Evolutionary conservation across 1,140 invertebrate species (phyloP), one percentile per base, ranked within the genome.

Genomic region (Conus betulinus): DNA sequence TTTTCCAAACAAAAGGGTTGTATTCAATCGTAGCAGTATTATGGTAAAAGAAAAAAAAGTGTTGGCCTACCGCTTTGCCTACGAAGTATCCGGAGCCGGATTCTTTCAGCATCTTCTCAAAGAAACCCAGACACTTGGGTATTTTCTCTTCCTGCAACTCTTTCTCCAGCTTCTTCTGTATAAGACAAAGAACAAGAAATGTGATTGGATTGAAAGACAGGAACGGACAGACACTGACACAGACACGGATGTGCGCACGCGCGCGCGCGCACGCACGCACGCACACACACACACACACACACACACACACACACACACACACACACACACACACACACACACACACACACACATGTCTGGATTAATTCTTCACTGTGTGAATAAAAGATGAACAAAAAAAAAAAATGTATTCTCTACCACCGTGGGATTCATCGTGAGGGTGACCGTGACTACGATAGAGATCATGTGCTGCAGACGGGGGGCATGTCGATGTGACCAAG

Each of bases 71-170:
- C 88, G 39, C 23, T 2, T 85, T 51, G 20, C 89, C 89, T 10
- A 90, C 89, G 55, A 87, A 90, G 74, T 84, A 89, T 27, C 79
- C 63, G 20, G 74, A 67, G 11, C 53, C 53, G 79, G 89, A 89
- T 17, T 88, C 27, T 11, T 89, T 52, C 57, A 90, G 67, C 15
- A 87, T 25, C 5, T 84, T 87, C 57, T 87, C 78, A 23, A 89
- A 57, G 71, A 67, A 82, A 5, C 82, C 88, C 74, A 90, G 27
- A 39, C 39, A 76, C 27, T 51, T 88, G 20, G 90, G 90, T 13
- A 71, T 88, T 52, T 20, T 53, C 20, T n/a, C 71, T 53, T 84
- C 87, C 15, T 5, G 23, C 60, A 78, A 51, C 17, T 63, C 55
- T n/a, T 88, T 81, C 23, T 23, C 60, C 17, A 27, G 51, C 57